These are phyloP conservation scores for Nomada ferruginata DNA, from an alignment of 2,888 invertebrate species.

Conservation along the genomic window DNA sequence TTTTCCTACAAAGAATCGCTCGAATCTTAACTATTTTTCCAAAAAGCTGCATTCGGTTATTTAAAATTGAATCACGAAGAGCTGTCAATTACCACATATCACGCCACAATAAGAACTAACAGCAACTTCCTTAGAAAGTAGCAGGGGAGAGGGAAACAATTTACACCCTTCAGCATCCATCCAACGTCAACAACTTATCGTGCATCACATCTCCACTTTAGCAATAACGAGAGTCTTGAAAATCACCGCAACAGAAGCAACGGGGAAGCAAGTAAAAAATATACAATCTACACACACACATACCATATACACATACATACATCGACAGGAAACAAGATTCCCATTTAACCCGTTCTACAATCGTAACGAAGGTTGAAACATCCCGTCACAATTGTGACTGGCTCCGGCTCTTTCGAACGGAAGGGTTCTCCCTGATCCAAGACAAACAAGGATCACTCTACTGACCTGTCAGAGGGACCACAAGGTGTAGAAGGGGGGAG, in stretches of 20 bases:
- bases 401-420: background rate
- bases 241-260: background rate
- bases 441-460: conserved; percentile 14
- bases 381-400: background rate
- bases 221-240: background rate
- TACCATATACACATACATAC: too few species aligned
- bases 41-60: too few species aligned
- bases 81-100: background rate
- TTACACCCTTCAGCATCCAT: background rate
- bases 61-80: background rate
- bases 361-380: conserved; percentile 7
- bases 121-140: background rate
- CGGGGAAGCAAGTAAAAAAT: background rate
- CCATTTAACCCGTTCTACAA: background rate
- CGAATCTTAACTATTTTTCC: too few species aligned
- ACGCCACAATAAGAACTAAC: background rate
- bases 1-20: too few species aligned
- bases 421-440: conserved; percentile 24
- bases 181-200: background rate
- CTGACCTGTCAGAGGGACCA: background rate
- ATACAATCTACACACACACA: too few species aligned
- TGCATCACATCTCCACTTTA: background rate
- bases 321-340: background rate
- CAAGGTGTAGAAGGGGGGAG: background rate
- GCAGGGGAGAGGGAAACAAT: background rate